A percentile compares a stretch with the other conserved stretches of the same genome.
Conservation (phyloP, 2,888 invertebrate genomes). For the Agrypnus murinus region DNA sequence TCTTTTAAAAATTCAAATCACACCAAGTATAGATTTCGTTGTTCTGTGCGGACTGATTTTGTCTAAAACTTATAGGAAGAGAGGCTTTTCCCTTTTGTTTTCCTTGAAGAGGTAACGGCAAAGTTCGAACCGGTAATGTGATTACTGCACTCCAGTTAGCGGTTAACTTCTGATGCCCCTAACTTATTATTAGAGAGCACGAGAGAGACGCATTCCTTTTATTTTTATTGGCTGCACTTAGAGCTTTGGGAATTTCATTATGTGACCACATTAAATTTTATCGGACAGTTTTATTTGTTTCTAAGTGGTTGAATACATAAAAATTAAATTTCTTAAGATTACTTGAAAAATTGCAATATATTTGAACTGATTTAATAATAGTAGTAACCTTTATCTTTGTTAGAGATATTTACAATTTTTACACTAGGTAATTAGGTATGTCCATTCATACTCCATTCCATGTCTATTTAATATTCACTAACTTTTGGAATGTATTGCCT, state of each 20-base stretch:
- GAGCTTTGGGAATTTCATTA: slow-evolving; percentile 43
- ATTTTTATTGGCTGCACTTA: slow-evolving; percentile 45
- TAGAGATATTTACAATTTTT: no score
- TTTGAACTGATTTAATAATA: no score
- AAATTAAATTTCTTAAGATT: not conserved
- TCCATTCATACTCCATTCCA: no score
- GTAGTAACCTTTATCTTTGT: no score
- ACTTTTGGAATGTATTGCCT: no score
- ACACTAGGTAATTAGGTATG: no score
- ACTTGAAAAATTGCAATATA: not conserved
- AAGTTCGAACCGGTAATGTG: slow-evolving; percentile 52
- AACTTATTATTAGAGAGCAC: slow-evolving; percentile 47
- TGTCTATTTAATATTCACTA: no score
- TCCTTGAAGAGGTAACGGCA: slow-evolving; percentile 29
- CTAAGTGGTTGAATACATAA: slow-evolving; percentile 10
- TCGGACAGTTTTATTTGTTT: slow-evolving; percentile 30
- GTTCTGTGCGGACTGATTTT: not conserved
- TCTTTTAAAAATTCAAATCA: slow-evolving; percentile 31
- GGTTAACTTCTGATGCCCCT: slow-evolving; percentile 51
- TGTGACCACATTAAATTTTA: slow-evolving; percentile 40
- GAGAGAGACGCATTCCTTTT: slow-evolving; percentile 39
- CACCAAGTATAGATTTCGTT: slow-evolving; percentile 9
- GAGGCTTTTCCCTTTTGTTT: slow-evolving; percentile 24
- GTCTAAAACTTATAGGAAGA: slow-evolving; percentile 14
- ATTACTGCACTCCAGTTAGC: slow-evolving; percentile 50